These are phyloP conservation scores for Acyrthosiphon pisum DNA, from an alignment of 1,140 invertebrate species.

Conservation along the genomic window DNA sequence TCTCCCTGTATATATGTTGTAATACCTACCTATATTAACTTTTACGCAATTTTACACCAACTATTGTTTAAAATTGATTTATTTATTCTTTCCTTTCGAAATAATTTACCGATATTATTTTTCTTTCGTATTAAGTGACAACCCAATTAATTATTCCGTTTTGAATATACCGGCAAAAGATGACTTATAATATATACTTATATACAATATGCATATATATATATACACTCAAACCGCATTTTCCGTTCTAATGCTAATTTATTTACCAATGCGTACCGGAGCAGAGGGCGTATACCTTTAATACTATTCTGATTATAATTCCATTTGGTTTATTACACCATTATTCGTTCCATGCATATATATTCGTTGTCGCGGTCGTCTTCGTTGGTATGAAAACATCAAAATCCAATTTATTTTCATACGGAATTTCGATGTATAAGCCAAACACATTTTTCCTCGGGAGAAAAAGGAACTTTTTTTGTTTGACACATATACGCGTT, in stretches of 20 bases:
- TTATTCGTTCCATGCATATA: constrained; percentile 12
- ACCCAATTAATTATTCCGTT: background rate
- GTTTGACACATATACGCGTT: constrained; percentile 28
- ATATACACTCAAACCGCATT: background rate
- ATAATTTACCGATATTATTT: background rate
- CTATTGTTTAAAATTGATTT: background rate
- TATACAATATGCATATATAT: background rate
- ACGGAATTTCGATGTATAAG: background rate
- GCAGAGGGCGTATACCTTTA: background rate
- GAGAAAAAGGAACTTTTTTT: background rate
- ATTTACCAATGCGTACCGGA: background rate
- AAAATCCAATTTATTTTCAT: constrained; percentile 39
- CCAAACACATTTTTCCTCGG: constrained; percentile 38
- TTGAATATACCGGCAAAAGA: background rate
- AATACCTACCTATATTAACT: too few relatives aligned
- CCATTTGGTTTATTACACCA: constrained; percentile 25
- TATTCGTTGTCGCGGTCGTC: background rate
- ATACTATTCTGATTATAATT: constrained; percentile 24
- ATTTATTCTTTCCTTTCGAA: background rate
- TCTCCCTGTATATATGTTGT: background rate
- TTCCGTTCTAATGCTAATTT: constrained; percentile 31
- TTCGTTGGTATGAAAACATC: constrained; percentile 31
- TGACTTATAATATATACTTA: constrained; percentile 10
- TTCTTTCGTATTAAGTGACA: background rate
- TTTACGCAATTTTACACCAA: background rate